These are phyloP conservation scores for Lepidurus packardi DNA, from an alignment of 1,140 invertebrate genomes.

Conservation along the genomic window DNA sequence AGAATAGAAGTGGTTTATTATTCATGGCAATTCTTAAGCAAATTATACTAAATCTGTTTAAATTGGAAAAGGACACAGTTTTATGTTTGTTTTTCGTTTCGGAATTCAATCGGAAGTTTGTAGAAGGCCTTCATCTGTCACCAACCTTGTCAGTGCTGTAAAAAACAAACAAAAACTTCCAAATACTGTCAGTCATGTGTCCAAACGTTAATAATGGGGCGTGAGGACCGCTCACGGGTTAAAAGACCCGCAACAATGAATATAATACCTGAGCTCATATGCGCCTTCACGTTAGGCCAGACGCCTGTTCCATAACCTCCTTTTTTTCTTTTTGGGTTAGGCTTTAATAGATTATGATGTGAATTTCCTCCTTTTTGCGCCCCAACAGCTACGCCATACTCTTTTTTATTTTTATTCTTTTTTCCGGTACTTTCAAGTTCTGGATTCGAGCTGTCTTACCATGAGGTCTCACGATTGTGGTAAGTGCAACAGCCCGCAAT, in stretches of 20 bases:
- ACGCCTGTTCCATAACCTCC: background rate
- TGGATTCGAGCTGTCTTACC: background rate
- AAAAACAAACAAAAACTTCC: background rate
- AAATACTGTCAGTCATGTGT: background rate
- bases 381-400: background rate
- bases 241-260: background rate
- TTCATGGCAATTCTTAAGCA: too few relatives aligned
- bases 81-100: too few relatives aligned
- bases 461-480: conserved; percentile 10
- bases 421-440: background rate
- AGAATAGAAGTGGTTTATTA: too few relatives aligned
- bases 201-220: background rate
- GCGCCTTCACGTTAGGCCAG: background rate
- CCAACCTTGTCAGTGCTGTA: background rate
- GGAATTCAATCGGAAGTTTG: too few relatives aligned
- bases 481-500: background rate
- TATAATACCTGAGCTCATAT: background rate
- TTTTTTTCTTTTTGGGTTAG: background rate
- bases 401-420: background rate
- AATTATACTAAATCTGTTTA: too few relatives aligned
- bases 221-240: conserved; percentile 3
- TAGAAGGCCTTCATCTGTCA: background rate
- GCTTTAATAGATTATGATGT: background rate
- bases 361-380: background rate
- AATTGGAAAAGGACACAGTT: too few relatives aligned